Percentiles rank a stretch among this genome's conserved stretches.
These are phyloP conservation scores for Aleadryas rufinucha DNA, from an alignment of 2,113 vertebrate genomes.

Conservation along the genomic window DNA sequence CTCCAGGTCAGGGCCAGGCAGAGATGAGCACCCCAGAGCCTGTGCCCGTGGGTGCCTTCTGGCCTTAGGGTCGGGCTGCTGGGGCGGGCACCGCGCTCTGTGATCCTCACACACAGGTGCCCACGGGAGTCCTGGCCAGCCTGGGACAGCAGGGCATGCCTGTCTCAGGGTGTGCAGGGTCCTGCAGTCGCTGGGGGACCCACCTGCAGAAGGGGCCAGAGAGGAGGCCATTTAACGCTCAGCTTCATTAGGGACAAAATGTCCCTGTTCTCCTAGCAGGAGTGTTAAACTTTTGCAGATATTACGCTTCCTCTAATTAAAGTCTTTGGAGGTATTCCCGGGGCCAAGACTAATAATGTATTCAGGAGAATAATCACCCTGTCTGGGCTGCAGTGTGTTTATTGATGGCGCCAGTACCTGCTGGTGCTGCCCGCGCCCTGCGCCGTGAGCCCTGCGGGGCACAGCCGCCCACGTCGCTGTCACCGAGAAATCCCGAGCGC, in stretches of 20 bases:
- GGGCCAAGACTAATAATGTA: constrained; percentile 61
- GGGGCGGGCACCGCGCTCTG: neutral
- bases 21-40: neutral
- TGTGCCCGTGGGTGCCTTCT: rapidly evolving
- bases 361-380: constrained; percentile 54
- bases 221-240: neutral
- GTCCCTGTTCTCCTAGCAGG: neutral
- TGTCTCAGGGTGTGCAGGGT: rapidly evolving
- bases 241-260: neutral
- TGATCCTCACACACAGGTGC: neutral
- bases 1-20: neutral
- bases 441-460: constrained; percentile 67
- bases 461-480: constrained; percentile 75
- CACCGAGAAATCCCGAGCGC: constrained; percentile 47
- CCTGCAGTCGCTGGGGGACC: rapidly evolving
- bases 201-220: neutral
- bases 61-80: neutral
- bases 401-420: constrained; percentile 67
- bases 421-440: constrained; percentile 71
- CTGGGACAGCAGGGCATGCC: rapidly evolving
- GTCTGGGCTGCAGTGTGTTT: neutral
- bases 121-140: neutral
- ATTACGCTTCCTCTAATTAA: constrained; percentile 69
- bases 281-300: constrained; percentile 34
- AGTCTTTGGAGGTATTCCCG: constrained; percentile 58